Evolutionary conservation across 2,888 invertebrate genomes (phyloP).

Genomic region (Tethea ocularis): DNA sequence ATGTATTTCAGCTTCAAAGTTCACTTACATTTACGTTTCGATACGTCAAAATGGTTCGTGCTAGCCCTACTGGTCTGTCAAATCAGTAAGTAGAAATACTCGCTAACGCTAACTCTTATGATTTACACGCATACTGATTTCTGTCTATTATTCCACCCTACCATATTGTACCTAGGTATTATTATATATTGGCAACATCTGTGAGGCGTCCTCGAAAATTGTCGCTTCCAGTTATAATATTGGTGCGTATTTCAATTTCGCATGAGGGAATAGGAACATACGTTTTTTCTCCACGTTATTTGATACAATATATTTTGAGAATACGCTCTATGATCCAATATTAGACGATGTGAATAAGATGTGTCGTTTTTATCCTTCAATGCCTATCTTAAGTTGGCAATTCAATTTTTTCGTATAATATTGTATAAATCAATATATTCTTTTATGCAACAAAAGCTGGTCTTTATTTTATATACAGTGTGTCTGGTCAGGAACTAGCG

Average conservation of each 20-base stretch:
- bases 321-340: conserved; percentile 2
- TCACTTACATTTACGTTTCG: too few species aligned
- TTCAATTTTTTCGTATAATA: not conserved
- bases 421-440: not conserved
- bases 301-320: conserved; percentile 1
- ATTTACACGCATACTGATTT: conserved; percentile 25
- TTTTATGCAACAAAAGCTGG: too few species aligned
- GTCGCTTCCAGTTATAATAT: conserved; percentile 43
- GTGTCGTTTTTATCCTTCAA: not conserved
- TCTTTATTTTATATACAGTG: not conserved
- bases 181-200: conserved; percentile 57
- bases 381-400: not conserved
- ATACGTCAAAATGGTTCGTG: too few species aligned
- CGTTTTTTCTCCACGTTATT: conserved; percentile 22
- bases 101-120: not conserved
- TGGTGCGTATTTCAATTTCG: conserved; percentile 40
- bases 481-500: too few species aligned
- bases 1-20: too few species aligned
- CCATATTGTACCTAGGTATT: conserved; percentile 54
- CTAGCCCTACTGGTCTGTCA: too few species aligned
- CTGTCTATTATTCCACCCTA: conserved; percentile 39
- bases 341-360: not conserved
- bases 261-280: conserved; percentile 18
- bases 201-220: conserved; percentile 54
- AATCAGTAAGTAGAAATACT: too few species aligned